Evolutionary conservation across 2,113 vertebrate species (phyloP).

Genomic region (Phycodurus eques): DNA sequence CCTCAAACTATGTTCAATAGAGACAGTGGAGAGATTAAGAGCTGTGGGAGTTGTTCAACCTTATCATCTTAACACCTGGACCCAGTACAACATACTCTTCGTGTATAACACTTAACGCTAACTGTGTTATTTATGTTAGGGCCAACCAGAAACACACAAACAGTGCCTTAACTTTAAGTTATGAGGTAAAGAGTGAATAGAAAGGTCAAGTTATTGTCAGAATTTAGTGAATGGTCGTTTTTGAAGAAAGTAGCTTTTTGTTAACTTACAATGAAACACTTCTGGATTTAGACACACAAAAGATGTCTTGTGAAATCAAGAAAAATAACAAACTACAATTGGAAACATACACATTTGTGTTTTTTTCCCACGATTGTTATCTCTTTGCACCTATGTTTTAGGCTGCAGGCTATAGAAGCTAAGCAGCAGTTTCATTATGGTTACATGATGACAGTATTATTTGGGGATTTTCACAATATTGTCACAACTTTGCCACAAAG

Average conservation of each 20-base stretch:
- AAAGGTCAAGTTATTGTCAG: not conserved
- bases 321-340: too few species aligned
- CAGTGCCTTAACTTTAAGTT: not conserved
- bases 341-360: too few species aligned
- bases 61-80: constrained; percentile 71
- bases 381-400: not conserved
- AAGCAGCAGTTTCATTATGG: constrained; percentile 16
- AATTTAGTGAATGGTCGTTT: not conserved
- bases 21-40: constrained; percentile 51
- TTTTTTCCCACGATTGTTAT: too few species aligned
- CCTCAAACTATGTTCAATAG: constrained; percentile 41
- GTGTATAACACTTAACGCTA: not conserved
- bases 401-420: not conserved
- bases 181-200: not conserved
- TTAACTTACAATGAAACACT: too few species aligned
- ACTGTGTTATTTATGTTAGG: constrained; percentile 2
- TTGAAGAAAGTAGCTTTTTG: not conserved
- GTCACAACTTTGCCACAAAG: not conserved
- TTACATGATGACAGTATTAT: constrained; percentile 7
- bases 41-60: constrained; percentile 54
- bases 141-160: not conserved
- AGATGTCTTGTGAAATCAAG: not conserved
- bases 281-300: not conserved
- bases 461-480: not conserved
- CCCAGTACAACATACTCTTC: constrained; percentile 17